A percentile compares a stretch with the other conserved stretches of the same genome.
phyloP scores from a whole-genome alignment of 2,113 vertebrate species.

The Dasyurus viverrinus region DNA sequence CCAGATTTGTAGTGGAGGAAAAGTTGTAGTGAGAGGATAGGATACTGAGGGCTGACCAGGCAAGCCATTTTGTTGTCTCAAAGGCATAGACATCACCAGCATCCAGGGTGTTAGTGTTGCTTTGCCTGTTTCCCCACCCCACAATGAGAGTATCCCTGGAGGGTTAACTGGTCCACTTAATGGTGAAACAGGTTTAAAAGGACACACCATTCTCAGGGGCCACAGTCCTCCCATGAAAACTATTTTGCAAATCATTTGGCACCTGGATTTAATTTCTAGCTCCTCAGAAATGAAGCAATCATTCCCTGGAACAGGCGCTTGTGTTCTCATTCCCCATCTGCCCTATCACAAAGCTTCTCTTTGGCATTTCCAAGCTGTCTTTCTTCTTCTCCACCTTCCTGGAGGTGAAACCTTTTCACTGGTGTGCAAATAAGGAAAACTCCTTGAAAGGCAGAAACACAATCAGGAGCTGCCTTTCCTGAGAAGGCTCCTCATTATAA shows the following conservation, averaged over 20 bases:
- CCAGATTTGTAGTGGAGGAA: neutral
- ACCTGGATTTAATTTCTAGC: constrained; percentile 32
- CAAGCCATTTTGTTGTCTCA: neutral
- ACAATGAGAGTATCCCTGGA: neutral
- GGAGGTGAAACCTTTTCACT: constrained; percentile 50
- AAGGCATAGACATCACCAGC: neutral
- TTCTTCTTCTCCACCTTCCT: constrained; percentile 47
- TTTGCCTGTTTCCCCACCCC: neutral
- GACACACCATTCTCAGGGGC: neutral
- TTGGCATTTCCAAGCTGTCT: constrained; percentile 5
- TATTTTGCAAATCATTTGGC: constrained; percentile 17
- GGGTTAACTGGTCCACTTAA: neutral
- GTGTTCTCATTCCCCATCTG: neutral
- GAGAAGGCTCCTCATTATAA: constrained; percentile 60
- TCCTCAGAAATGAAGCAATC: constrained; percentile 19
- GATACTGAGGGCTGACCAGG: neutral
- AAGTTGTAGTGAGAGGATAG: neutral
- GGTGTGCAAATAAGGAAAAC: constrained; percentile 57
- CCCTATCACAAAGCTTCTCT: constrained; percentile 17
- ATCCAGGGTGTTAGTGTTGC: neutral
- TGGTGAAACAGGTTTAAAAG: neutral
- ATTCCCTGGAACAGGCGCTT: constrained; percentile 52
- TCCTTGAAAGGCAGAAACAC: constrained; percentile 54
- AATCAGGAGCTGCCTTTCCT: constrained; percentile 37
- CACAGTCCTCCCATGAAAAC: neutral